Percentiles rank a stretch among this genome's conserved stretches.
Conservation (phyloP, 2,113 vertebrate species). For the Natator depressus region DNA sequence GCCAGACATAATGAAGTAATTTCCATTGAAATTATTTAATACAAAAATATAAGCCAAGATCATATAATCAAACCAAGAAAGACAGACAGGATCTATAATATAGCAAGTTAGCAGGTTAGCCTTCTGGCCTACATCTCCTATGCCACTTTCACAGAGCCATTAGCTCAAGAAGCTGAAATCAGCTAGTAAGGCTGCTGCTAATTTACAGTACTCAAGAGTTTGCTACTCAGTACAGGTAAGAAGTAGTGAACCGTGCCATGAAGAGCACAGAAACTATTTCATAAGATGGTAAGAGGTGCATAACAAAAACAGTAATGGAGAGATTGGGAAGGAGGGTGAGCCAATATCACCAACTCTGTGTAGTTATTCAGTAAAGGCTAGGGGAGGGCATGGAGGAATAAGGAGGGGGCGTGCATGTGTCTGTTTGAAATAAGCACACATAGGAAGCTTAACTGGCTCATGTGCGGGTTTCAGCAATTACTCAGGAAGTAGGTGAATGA, state of each 20-base stretch:
- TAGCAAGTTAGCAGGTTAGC: too few species aligned
- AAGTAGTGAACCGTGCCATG: not conserved
- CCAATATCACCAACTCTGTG: not conserved
- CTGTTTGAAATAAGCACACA: not conserved
- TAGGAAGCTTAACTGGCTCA: not conserved
- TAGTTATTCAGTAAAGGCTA: not conserved
- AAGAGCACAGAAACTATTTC: not conserved
- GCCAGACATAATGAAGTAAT: too few species aligned
- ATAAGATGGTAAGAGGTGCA: not conserved
- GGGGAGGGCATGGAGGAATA: not conserved
- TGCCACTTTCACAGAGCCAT: not conserved
- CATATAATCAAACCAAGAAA: too few species aligned
- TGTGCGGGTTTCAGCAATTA: not conserved
- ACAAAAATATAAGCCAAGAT: too few species aligned
- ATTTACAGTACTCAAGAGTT: not conserved
- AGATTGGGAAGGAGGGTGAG: not conserved
- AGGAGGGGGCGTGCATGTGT: not conserved
- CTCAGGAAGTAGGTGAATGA: not conserved
- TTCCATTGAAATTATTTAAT: too few species aligned
- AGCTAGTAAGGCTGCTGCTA: not conserved
- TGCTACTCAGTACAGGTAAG: not conserved
- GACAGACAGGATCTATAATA: too few species aligned
- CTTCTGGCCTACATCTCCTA: too few species aligned
- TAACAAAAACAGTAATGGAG: not conserved
- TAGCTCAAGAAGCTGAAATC: not conserved